Conservation (phyloP, 2,113 vertebrate genomes). For the Lophochroa leadbeateri region DNA sequence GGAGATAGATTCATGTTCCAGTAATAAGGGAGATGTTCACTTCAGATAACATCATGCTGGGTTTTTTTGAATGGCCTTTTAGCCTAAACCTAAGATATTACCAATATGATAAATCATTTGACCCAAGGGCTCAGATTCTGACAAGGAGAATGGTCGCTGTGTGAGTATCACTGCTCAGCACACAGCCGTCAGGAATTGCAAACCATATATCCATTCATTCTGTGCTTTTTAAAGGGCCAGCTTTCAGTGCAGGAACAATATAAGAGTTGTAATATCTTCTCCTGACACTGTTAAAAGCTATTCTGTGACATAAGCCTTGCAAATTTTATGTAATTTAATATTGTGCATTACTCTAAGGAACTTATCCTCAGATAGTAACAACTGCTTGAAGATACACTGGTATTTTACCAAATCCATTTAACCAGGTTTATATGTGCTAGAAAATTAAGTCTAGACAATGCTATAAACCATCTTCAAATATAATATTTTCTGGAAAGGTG, state of each 20-base stretch:
- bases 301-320: not conserved
- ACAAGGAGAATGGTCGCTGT: accelerated
- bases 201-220: not conserved
- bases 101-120: not conserved
- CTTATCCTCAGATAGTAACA: not conserved
- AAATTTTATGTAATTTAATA: not conserved
- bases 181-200: accelerated
- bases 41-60: not conserved
- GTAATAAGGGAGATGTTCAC: not conserved
- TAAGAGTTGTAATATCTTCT: not conserved
- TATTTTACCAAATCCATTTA: not conserved
- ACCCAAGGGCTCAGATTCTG: not conserved
- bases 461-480: not conserved
- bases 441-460: not conserved
- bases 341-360: not conserved
- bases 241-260: not conserved
- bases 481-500: not conserved
- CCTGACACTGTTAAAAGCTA: not conserved
- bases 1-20: not conserved
- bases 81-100: not conserved
- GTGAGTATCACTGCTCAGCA: not conserved
- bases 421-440: not conserved
- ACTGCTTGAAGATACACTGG: not conserved
- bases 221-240: not conserved
- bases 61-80: not conserved